phyloP scores from a whole-genome alignment of 2,797 vertebrate genomes.

The Lagorchestes hirsutus region DNA sequence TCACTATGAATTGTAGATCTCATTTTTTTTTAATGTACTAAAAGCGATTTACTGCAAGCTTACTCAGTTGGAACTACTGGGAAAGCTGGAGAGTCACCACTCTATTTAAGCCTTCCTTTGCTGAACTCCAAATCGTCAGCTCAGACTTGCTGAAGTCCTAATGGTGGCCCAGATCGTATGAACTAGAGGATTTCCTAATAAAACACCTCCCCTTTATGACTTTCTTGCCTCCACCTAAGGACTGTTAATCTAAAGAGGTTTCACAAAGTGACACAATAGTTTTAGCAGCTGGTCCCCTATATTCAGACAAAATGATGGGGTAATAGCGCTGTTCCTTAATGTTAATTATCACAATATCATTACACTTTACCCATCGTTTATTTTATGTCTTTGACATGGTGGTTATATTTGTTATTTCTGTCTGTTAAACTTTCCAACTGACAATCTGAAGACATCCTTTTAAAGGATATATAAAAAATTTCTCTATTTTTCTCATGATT shows the following conservation, averaged over 20 bases:
- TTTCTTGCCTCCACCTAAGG: constrained; percentile 70
- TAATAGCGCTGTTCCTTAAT: constrained; percentile 50
- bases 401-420: constrained; percentile 42
- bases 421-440: constrained; percentile 37
- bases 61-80: constrained; percentile 46
- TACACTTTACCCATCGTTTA: constrained; percentile 55
- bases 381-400: constrained; percentile 57
- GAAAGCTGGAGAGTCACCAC: not conserved
- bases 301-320: constrained; percentile 55
- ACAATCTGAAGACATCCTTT: constrained; percentile 15
- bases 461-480: not conserved
- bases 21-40: not conserved
- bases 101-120: constrained; percentile 20
- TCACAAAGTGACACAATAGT: constrained; percentile 59
- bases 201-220: constrained; percentile 62
- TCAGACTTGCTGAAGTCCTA: constrained; percentile 62
- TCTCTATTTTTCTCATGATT: constrained; percentile 3
- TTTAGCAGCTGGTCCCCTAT: constrained; percentile 47
- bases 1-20: constrained; percentile 42
- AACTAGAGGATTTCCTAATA: constrained; percentile 63
- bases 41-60: not conserved
- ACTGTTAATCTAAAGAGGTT: constrained; percentile 63
- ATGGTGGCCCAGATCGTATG: constrained; percentile 47
- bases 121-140: constrained; percentile 57
- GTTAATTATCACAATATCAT: constrained; percentile 61